Base-by-base conservation (phyloP, 2,113 vertebrate genomes). In the Nothoprocta pentlandii region DNA sequence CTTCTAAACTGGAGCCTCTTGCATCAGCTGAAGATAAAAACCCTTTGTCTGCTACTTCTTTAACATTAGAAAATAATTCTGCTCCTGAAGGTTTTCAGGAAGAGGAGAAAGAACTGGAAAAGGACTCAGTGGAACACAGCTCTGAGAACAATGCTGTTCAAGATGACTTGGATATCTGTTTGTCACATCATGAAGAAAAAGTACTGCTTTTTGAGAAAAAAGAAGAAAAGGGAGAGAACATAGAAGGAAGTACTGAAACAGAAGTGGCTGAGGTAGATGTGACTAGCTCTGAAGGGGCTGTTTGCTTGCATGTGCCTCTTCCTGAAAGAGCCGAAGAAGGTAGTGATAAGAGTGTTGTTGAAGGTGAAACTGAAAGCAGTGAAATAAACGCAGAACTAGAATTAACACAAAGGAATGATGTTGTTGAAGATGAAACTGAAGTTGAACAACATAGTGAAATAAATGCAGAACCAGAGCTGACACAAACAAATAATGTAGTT, bases 1-100 rank as follows among this genome's bases (percentile, higher is more conserved):
- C 66, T 77, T 91, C 91, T 49, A 68, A 88, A 94, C 46, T 46
- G 49, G 87, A 95, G 44, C 59, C 70, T 81, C 20, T 70, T 88
- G 93, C 97, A 49, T 85, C 96, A 95, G 46, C 39, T 81, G 90
- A 94, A 94, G 96, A 86, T 67, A 86, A 95, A 79, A 94, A 95
- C 63, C 70, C 32, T 82, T 61, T 77, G 78, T 73, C 80, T 0
- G 0, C 13, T 83, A 58, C 59, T 96, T 80, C 80, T 80, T 3
- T 59, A 56, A 66, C 36, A 13, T 80, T 78, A 32, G 93, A 94
- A 79, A 92, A 85, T 85, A 61, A 92, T 49, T 66, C 86, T 68
- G 64, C 87, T 87, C 56, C 70, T 56, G 68, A 85, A 76, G 32
- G 36, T 79, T 82, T 96, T 96, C 92, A 92, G 68, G 87, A 94